Evolutionary conservation across 1,140 invertebrate species (phyloP).

Genomic region (Colletes gigas): DNA sequence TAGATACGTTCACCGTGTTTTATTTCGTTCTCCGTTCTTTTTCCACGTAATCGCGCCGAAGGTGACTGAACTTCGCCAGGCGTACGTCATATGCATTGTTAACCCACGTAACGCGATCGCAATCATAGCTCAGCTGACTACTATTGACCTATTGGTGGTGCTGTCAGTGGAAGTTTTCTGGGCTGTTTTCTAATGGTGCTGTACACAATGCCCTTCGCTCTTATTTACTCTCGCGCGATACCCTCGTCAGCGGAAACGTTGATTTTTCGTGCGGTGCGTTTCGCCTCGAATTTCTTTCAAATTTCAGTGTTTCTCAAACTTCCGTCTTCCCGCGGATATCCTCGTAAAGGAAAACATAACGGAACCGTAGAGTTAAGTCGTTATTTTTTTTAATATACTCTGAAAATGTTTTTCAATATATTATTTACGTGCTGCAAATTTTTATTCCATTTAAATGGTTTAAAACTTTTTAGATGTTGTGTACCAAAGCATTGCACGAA

Average conservation of each 20-base stretch:
- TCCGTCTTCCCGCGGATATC: no score
- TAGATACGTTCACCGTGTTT: not conserved
- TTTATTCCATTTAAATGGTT: no score
- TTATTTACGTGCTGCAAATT: no score
- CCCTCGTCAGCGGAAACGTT: no score
- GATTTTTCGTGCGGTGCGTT: not conserved
- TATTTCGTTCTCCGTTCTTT: not conserved
- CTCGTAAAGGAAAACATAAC: no score
- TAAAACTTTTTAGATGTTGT: no score
- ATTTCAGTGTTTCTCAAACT: no score
- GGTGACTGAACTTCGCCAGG: constrained; percentile 53
- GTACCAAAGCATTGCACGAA: no score
- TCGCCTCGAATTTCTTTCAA: not conserved
- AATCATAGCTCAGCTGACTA: constrained; percentile 50
- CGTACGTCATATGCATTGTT: constrained; percentile 46
- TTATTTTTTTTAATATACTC: no score
- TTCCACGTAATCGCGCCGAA: constrained; percentile 2
- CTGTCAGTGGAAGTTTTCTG: constrained; percentile 23
- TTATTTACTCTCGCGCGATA: not conserved
- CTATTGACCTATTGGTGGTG: constrained; percentile 48
- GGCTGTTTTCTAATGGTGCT: constrained; percentile 21
- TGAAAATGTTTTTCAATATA: no score
- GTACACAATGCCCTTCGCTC: not conserved
- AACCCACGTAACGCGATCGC: constrained; percentile 39
- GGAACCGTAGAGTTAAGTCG: no score